Evolutionary conservation across 30 jellyfish, hydroid and myxozoan species (phyloP), one percentile per base, ranked within the genome.

Genomic region (Aurelia sp.): DNA sequence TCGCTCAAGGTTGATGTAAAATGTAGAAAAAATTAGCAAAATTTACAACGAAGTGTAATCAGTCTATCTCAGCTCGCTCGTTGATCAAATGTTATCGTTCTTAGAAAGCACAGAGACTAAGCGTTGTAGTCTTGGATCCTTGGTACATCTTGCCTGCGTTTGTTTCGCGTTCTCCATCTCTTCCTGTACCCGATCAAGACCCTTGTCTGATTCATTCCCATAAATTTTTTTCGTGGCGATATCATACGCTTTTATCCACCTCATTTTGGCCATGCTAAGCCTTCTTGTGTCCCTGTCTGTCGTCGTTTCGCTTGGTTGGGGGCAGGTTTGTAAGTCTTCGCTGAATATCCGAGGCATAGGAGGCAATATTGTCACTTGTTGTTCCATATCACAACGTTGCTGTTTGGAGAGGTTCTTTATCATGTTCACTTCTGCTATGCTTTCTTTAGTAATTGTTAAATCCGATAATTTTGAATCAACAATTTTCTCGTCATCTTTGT

Each of bases 171-270:
- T 44, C 18, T 65, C 70, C 41, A 61, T 52, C 2, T n/a, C 61
- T 16, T 41, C 84, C 16, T 22, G 12, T 18, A 17, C 76, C 30
- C 20, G 9, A 18, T 59, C 33, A 21, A 18, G 33, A 12, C 33
- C 6, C 33, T 59, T 4, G 69, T 59, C 31, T 17, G 76, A 66
- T 30, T 67, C 80, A 53, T 62, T 22, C 22, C 92, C 92, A 20
- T 83, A 63, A 71, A 83, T 64, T 20, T 83, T 83, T 20, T 52
- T 72, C 31, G 59, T 83, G 5, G 92, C 92, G 41, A 41, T 60
- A 38, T 72, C 53, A 68, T 83, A 83, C 15, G 92, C 92, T 59
- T 83, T 69, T 20, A 71, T 31, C 92, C 92, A 83, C 27, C 92
- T 38, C 22, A 18, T 59, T 24, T 71, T 83, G 17, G 92, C 92